phyloP scores from a whole-genome alignment of 2,797 vertebrate species.

The Lepus oiostolus region DNA sequence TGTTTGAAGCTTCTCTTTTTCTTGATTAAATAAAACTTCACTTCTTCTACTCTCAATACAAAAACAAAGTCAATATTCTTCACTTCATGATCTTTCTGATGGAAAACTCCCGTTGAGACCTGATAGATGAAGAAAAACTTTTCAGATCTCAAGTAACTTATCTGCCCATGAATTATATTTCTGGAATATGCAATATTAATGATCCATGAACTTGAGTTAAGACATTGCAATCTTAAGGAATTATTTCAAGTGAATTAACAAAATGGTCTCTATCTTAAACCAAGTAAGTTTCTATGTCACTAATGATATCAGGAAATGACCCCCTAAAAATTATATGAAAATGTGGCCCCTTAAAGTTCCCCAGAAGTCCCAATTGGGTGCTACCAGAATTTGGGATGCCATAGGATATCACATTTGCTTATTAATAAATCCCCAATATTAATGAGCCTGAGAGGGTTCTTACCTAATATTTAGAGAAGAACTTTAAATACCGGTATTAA shows the following conservation, averaged over 20 bases:
- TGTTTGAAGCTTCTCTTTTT: too few relatives aligned
- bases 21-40: too few relatives aligned
- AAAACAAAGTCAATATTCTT: not conserved
- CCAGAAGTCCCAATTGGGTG: too few relatives aligned
- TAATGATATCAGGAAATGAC: not conserved
- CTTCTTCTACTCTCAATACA: too few relatives aligned
- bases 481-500: too few relatives aligned
- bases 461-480: too few relatives aligned
- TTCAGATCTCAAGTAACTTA: not conserved
- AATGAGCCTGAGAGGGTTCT: too few relatives aligned
- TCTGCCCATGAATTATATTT: not conserved
- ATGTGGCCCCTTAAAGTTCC: too few relatives aligned
- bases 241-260: not conserved
- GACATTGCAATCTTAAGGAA: not conserved
- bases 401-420: too few relatives aligned
- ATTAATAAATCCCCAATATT: too few relatives aligned
- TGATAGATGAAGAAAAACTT: not conserved
- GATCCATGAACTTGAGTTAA: not conserved
- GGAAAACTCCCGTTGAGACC: not conserved
- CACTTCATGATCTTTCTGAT: not conserved
- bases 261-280: constrained; percentile 9
- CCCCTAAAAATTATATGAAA: too few relatives aligned
- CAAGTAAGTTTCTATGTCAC: not conserved
- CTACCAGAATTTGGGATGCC: too few relatives aligned
- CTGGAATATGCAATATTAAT: not conserved